A percentile compares a stretch with the other conserved stretches of the same genome.
Conservation (phyloP, 2,797 vertebrate species). For the Enteromius treurensis region DNA sequence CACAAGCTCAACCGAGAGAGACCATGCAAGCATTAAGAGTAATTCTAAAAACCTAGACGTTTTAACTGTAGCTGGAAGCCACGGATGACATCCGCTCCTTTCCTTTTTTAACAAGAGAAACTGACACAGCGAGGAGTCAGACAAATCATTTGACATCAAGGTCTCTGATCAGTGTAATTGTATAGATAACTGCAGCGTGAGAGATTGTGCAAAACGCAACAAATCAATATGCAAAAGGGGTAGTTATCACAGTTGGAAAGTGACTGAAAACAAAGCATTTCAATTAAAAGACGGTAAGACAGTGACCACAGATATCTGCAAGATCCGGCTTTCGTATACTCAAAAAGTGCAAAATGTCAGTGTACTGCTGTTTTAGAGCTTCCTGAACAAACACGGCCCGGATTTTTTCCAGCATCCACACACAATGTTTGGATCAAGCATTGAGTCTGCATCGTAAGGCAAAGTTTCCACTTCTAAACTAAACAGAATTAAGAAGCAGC, state of each 20-base stretch:
- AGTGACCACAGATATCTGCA: background rate
- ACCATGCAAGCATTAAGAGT: conserved; percentile 36
- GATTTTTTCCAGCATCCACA: background rate
- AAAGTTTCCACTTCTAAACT: background rate
- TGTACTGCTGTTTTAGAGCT: background rate
- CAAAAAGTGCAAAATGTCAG: conserved; percentile 49
- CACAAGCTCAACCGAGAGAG: conserved; percentile 27
- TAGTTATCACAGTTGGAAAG: conserved; percentile 28
- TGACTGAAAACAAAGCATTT: conserved; percentile 22
- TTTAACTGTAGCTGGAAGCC: conserved; percentile 12
- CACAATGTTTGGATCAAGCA: background rate
- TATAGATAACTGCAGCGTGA: conserved; percentile 28
- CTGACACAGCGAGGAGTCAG: conserved; percentile 36
- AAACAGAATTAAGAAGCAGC: background rate
- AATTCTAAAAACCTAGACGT: conserved; percentile 21
- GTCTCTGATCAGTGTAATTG: conserved; percentile 18
- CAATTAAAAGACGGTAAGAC: conserved; percentile 4
- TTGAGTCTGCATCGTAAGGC: background rate
- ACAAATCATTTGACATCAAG: conserved; percentile 23
- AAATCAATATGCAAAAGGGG: conserved; percentile 41
- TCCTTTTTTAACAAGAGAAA: conserved; percentile 17
- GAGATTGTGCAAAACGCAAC: conserved; percentile 53
- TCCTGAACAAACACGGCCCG: background rate
- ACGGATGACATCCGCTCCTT: background rate
- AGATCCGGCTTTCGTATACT: conserved; percentile 3